phyloP scores from a whole-genome alignment of 2,113 vertebrate species.

The Sciurus niger region DNA sequence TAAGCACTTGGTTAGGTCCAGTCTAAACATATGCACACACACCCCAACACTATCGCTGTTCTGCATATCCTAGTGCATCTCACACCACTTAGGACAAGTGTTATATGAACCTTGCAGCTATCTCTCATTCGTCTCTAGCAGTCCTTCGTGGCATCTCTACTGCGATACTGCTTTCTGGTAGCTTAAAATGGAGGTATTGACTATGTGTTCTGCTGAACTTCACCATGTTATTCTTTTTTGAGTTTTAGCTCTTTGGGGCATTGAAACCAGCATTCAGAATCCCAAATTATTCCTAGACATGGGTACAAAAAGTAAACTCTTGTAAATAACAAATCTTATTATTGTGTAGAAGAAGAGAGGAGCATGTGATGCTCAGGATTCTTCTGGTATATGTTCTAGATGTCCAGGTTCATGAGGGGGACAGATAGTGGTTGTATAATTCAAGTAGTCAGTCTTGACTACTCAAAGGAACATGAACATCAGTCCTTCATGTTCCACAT shows the following conservation, averaged over 20 bases:
- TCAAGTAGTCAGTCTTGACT: neutral
- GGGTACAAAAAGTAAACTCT: neutral
- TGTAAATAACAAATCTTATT: slow-evolving; percentile 12
- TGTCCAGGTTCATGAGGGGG: neutral
- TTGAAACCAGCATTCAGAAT: neutral
- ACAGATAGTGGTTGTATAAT: too few species aligned
- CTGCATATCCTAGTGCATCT: neutral
- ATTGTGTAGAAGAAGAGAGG: neutral
- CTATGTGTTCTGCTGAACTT: neutral
- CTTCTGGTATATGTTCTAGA: neutral
- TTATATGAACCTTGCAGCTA: neutral
- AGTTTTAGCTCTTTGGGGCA: neutral
- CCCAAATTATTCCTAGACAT: neutral
- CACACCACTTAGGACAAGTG: too few species aligned
- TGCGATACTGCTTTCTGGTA: neutral
- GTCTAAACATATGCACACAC: neutral
- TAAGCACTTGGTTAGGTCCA: neutral
- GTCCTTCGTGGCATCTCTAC: neutral
- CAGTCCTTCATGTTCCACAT: neutral
- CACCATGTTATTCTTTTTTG: neutral
- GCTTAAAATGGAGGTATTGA: neutral
- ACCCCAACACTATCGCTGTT: neutral
- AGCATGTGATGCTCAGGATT: neutral
- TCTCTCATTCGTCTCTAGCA: neutral
- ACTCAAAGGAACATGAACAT: too few species aligned